A percentile compares a stretch with the other conserved stretches of the same genome.
Evolutionary conservation across 2,888 invertebrate species (phyloP).

Genomic region (Hirtodrosophila histrioides): DNA sequence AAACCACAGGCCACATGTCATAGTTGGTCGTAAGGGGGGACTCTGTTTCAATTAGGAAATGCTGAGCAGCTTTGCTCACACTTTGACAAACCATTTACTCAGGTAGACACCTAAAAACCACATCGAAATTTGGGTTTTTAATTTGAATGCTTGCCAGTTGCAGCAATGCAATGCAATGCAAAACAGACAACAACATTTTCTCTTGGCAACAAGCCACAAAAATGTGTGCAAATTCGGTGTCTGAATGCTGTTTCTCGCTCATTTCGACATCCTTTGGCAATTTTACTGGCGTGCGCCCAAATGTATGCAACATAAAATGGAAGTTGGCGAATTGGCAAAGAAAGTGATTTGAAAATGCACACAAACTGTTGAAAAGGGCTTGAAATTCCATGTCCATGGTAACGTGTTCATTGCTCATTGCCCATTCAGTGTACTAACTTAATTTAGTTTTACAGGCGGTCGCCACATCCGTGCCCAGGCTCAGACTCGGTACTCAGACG

Average conservation of each 20-base stretch:
- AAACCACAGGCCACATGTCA: too few relatives aligned
- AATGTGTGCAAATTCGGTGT: too few relatives aligned
- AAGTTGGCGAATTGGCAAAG: constrained; percentile 18
- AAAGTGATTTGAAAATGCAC: constrained; percentile 11
- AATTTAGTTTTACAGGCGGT: constrained; percentile 45
- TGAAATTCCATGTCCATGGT: constrained; percentile 22
- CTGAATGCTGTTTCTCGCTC: too few relatives aligned
- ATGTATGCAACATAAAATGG: not conserved
- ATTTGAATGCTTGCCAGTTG: constrained; percentile 31
- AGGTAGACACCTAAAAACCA: constrained; percentile 1
- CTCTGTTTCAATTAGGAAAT: too few relatives aligned
- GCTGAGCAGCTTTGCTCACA: too few relatives aligned
- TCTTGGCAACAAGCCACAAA: constrained; percentile 7
- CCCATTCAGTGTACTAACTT: constrained; percentile 53
- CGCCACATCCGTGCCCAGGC: too few relatives aligned
- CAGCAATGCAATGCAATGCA: not conserved
- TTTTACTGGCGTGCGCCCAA: too few relatives aligned
- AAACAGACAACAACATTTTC: not conserved
- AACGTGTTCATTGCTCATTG: constrained; percentile 35
- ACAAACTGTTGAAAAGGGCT: not conserved
- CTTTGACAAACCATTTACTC: too few relatives aligned
- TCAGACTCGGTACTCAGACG: too few relatives aligned
- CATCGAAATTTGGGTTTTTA: constrained; percentile 24
- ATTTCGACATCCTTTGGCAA: too few relatives aligned
- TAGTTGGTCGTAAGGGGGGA: too few relatives aligned